These are phyloP conservation scores for Blastobasis lacticolella DNA, from an alignment of 2,888 invertebrate genomes.

Conservation along the genomic window DNA sequence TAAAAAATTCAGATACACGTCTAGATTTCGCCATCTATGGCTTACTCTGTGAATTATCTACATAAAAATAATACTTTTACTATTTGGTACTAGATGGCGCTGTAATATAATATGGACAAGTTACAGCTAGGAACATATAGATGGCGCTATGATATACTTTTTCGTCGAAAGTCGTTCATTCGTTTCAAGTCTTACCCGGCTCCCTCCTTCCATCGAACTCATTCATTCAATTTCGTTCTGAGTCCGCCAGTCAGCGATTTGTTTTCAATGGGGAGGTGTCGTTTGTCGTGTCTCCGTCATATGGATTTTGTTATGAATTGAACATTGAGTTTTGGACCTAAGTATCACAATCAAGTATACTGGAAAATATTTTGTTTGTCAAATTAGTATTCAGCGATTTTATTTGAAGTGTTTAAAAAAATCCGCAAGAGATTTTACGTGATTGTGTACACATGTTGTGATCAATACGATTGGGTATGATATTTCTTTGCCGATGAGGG, in stretches of 20 bases:
- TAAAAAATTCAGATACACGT: slow-evolving; percentile 6
- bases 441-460: slow-evolving; percentile 37
- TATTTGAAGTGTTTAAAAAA: background rate
- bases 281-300: slow-evolving; percentile 23
- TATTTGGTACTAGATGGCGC: slow-evolving; percentile 15
- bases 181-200: slow-evolving; percentile 12
- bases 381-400: background rate
- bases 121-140: background rate
- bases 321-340: background rate
- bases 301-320: slow-evolving; percentile 31
- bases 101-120: background rate
- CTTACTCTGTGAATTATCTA: background rate
- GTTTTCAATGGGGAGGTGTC: slow-evolving; percentile 21
- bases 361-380: slow-evolving; percentile 1
- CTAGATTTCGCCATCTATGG: background rate
- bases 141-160: too few species aligned
- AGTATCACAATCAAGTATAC: too few species aligned
- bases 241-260: slow-evolving; percentile 33
- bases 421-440: background rate
- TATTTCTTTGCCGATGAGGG: slow-evolving; percentile 41
- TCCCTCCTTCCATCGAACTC: slow-evolving; percentile 24
- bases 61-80: background rate
- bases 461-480: slow-evolving; percentile 46
- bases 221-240: slow-evolving; percentile 18
- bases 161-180: slow-evolving; percentile 3